A percentile compares a stretch with the other conserved stretches of the same genome.
Evolutionary conservation across 1,140 invertebrate species (phyloP).

Genomic region (Thrips palmi): DNA sequence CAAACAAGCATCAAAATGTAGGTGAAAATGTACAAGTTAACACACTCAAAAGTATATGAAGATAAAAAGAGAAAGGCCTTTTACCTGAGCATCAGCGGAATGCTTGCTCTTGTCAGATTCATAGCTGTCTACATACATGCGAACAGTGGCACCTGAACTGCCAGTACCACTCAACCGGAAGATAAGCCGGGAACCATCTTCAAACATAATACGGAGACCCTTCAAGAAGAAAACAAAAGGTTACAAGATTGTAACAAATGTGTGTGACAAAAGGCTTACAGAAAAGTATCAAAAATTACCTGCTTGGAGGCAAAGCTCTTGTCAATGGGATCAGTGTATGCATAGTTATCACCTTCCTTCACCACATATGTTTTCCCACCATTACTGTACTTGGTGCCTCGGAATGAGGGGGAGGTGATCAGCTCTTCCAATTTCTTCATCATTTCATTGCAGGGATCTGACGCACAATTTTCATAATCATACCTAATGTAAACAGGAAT

Average conservation of each 20-base stretch:
- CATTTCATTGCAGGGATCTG: slow-evolving; percentile 70
- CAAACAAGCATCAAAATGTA: slow-evolving; percentile 10
- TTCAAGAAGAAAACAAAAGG: slow-evolving; percentile 25
- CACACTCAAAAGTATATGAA: not conserved
- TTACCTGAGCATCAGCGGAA: slow-evolving; percentile 51
- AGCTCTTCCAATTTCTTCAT: slow-evolving; percentile 55
- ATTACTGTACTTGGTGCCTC: slow-evolving; percentile 40
- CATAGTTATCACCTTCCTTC: slow-evolving; percentile 72
- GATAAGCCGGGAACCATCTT: slow-evolving; percentile 83
- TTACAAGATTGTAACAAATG: slow-evolving; percentile 1
- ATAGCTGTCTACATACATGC: slow-evolving; percentile 85
- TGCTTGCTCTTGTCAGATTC: slow-evolving; percentile 45
- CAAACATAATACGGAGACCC: slow-evolving; percentile 86
- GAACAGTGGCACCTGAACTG: slow-evolving; percentile 88
- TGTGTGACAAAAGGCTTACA: not conserved
- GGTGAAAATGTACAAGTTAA: not conserved
- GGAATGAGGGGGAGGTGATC: slow-evolving; percentile 40
- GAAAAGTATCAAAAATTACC: slow-evolving; percentile 26
- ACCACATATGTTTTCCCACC: slow-evolving; percentile 55
- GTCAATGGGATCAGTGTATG: slow-evolving; percentile 88
- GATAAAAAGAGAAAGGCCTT: not conserved
- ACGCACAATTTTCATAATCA: slow-evolving; percentile 92
- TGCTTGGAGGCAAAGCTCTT: slow-evolving; percentile 78
- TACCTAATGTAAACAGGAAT: slow-evolving; percentile 37
- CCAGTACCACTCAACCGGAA: slow-evolving; percentile 93